A percentile compares a stretch with the other conserved stretches of the same genome.
Evolutionary conservation across 1,140 invertebrate species (phyloP).

Genomic region (Lutraria rhynchaena): DNA sequence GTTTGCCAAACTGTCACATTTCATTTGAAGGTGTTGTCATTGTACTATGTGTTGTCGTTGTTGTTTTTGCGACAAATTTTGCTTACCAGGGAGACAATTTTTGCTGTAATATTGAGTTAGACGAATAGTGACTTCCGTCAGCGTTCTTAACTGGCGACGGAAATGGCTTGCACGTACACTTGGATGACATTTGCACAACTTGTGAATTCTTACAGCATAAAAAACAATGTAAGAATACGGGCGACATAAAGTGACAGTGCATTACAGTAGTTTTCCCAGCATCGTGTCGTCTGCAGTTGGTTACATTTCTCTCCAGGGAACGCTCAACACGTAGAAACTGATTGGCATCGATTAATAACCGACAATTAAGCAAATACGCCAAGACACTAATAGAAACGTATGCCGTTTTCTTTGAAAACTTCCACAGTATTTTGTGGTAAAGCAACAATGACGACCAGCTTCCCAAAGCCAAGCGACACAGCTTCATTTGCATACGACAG

Average conservation of each 20-base stretch:
- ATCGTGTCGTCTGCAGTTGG: not conserved
- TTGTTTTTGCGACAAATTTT: no score
- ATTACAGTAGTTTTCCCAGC: not conserved
- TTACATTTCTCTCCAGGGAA: not conserved
- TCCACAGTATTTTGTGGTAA: no score
- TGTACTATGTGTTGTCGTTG: no score
- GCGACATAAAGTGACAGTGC: conserved; percentile 12
- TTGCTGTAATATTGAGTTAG: no score
- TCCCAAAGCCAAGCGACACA: not conserved
- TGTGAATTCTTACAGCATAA: conserved; percentile 18
- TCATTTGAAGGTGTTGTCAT: no score
- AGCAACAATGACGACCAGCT: conserved; percentile 1
- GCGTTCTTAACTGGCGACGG: no score
- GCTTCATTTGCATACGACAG: conserved; percentile 29
- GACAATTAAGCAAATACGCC: conserved; percentile 22
- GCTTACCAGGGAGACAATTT: no score
- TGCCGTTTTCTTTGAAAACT: not conserved
- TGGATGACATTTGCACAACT: no score
- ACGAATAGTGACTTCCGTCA: no score
- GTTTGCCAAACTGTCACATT: no score
- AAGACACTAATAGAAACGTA: conserved; percentile 25
- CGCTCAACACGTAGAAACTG: conserved; percentile 30
- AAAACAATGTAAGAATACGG: conserved; percentile 22
- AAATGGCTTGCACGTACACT: no score
- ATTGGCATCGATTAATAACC: conserved; percentile 13